phyloP scores from a whole-genome alignment of 30 jellyfish, hydroid and myxozoan species.

The Rhopilema esculentum region DNA sequence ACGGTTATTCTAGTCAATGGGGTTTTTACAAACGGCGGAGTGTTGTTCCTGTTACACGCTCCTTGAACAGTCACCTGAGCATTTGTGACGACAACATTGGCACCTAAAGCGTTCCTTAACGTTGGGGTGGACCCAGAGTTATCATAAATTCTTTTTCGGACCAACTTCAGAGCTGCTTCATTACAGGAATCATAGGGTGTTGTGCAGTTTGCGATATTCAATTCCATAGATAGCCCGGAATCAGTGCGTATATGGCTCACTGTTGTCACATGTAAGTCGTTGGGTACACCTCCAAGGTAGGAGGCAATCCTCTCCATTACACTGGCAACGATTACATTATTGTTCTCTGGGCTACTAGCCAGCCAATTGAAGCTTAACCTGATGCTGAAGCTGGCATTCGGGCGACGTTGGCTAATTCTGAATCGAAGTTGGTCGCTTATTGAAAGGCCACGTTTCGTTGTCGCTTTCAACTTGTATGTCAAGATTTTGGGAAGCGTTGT shows the following conservation, averaged over 20 bases:
- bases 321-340: neutral
- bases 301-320: conserved; percentile 27
- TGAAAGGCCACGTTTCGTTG: conserved; percentile 83
- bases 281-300: conserved; percentile 22
- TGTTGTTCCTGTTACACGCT: conserved; percentile 21
- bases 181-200: conserved; percentile 28
- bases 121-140: conserved; percentile 1
- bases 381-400: conserved; percentile 58
- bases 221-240: conserved; percentile 8
- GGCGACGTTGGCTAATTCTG: conserved; percentile 34
- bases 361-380: conserved; percentile 29
- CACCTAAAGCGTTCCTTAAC: conserved; percentile 45
- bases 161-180: neutral
- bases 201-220: conserved; percentile 37
- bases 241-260: neutral
- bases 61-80: conserved; percentile 15
- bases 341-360: conserved; percentile 21
- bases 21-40: conserved; percentile 30
- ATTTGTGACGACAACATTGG: neutral
- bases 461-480: conserved; percentile 70
- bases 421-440: conserved; percentile 48
- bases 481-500: conserved; percentile 23
- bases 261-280: conserved; percentile 2
- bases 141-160: neutral
- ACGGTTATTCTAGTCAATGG: conserved; percentile 15